Evolutionary conservation across 2,888 invertebrate genomes (phyloP).

Genomic region (Vanessa cardui): DNA sequence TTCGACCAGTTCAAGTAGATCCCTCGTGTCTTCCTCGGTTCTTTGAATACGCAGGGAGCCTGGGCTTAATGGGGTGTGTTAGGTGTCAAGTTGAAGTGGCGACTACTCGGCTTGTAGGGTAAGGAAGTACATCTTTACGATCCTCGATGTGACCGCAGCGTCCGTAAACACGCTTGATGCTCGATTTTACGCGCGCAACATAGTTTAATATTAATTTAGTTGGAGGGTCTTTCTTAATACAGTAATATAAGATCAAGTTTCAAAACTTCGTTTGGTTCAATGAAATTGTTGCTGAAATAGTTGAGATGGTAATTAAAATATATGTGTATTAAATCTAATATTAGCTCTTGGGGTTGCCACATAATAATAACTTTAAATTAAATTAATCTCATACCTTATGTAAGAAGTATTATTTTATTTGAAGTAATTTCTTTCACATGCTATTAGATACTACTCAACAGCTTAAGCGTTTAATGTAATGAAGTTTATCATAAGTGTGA

Average conservation of each 20-base stretch:
- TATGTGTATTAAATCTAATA: no score
- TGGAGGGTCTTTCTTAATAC: constrained; percentile 12
- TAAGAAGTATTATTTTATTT: no score
- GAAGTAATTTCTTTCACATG: no score
- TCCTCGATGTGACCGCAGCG: constrained; percentile 64
- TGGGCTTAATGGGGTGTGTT: constrained; percentile 42
- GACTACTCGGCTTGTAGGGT: constrained; percentile 55
- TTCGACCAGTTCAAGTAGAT: constrained; percentile 31
- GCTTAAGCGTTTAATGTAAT: no score
- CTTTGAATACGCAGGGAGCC: constrained; percentile 30
- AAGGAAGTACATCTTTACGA: constrained; percentile 74
- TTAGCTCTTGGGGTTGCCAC: no score
- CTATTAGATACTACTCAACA: no score
- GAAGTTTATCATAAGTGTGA: no score
- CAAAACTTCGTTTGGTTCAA: neutral
- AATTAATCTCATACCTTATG: no score
- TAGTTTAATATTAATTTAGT: constrained; percentile 39
- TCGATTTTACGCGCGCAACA: constrained; percentile 55
- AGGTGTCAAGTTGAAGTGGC: constrained; percentile 54
- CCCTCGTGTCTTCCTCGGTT: constrained; percentile 40
- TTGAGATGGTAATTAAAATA: no score
- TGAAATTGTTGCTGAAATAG: no score
- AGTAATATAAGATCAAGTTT: constrained; percentile 7
- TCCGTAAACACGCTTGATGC: constrained; percentile 57
- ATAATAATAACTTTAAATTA: no score